Evolutionary conservation across 2,797 vertebrate species (phyloP).

Genomic region (Molossus molossus): DNA sequence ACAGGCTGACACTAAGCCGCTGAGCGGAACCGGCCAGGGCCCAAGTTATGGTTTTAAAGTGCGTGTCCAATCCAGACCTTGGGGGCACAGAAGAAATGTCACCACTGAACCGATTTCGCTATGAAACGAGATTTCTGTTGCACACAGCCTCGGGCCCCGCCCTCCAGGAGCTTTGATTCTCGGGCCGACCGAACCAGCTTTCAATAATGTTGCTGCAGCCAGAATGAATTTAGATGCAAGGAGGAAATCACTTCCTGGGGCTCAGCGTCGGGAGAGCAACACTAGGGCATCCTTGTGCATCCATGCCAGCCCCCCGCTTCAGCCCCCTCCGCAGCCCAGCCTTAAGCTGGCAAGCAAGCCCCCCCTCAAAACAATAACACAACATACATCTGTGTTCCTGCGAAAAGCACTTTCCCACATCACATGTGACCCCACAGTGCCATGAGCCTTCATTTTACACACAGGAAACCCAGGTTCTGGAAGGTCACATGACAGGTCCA

Average conservation of each 20-base stretch:
- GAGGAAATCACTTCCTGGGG: not conserved
- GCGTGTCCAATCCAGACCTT: not conserved
- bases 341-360: not conserved
- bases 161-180: not conserved
- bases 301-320: not conserved
- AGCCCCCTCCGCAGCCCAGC: not conserved
- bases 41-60: conserved; percentile 16
- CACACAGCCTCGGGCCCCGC: not conserved
- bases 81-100: not conserved
- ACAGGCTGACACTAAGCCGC: no score
- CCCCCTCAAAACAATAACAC: not conserved
- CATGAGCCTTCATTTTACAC: not conserved
- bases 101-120: not conserved
- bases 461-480: not conserved
- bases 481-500: not conserved
- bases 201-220: not conserved
- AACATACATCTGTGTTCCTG: not conserved
- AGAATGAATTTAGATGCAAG: not conserved
- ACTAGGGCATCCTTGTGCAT: not conserved
- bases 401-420: not conserved
- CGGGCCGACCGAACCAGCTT: not conserved
- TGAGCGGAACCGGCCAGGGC: no score
- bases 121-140: not conserved
- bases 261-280: not conserved
- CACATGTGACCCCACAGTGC: not conserved